These are phyloP conservation scores for Spicauda simplicius DNA, from an alignment of 2,888 invertebrate species.

Conservation along the genomic window DNA sequence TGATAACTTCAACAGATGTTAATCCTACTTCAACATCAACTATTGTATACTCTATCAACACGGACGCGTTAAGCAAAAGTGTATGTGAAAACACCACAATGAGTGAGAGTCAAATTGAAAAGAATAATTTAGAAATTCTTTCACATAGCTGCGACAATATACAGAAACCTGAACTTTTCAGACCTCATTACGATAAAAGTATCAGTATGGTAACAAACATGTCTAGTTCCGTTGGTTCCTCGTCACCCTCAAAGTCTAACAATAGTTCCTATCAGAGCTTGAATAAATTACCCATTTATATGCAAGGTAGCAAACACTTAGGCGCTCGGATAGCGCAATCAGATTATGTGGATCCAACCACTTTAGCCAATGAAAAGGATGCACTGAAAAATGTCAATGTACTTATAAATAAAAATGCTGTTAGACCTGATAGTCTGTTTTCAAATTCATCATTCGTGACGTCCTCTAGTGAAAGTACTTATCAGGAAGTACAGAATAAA, in stretches of 20 bases:
- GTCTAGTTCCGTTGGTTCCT: slow-evolving; percentile 55
- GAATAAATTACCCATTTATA: slow-evolving; percentile 86
- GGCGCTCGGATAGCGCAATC: slow-evolving; percentile 95
- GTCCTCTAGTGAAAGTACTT: slow-evolving; percentile 82
- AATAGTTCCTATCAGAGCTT: slow-evolving; percentile 72
- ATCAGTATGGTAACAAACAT: slow-evolving; percentile 66
- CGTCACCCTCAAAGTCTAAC: slow-evolving; percentile 68
- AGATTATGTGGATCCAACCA: slow-evolving; percentile 93
- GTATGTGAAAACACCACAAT: slow-evolving; percentile 69
- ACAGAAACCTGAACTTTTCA: slow-evolving; percentile 55
- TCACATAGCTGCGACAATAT: slow-evolving; percentile 75
- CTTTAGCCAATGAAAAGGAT: slow-evolving; percentile 82
- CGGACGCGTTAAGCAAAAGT: slow-evolving; percentile 69
- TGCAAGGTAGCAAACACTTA: slow-evolving; percentile 92
- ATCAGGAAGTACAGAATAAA: slow-evolving; percentile 61
- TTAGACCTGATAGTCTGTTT: slow-evolving; percentile 82
- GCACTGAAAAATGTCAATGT: slow-evolving; percentile 83
- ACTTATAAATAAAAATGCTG: slow-evolving; percentile 86
- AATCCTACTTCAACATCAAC: slow-evolving; percentile 63
- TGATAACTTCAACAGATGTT: slow-evolving; percentile 68
- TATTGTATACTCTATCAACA: slow-evolving; percentile 54
- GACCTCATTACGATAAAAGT: slow-evolving; percentile 68
- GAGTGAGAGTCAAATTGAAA: slow-evolving; percentile 70
- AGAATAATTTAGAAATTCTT: slow-evolving; percentile 68
- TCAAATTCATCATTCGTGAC: slow-evolving; percentile 85